phyloP scores from a whole-genome alignment of 1,140 invertebrate genomes.

The Pseudomyrmex flavicornis region DNA sequence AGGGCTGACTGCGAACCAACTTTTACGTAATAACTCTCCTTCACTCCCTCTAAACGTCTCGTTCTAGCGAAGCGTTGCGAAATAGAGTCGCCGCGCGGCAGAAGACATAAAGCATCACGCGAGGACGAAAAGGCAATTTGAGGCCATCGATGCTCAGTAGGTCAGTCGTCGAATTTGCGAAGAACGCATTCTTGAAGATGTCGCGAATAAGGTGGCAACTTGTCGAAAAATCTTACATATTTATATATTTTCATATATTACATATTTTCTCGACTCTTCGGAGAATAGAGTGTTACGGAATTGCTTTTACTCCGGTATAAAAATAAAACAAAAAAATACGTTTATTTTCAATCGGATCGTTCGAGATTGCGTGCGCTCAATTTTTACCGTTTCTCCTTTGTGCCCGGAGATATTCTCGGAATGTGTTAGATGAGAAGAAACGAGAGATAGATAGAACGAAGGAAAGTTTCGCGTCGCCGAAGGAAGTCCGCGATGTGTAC shows the following conservation, averaged over 20 bases:
- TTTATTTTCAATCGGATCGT: background rate
- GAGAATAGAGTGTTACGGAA: no score
- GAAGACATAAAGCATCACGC: slow-evolving; percentile 59
- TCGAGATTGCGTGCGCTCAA: background rate
- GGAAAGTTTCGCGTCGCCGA: slow-evolving; percentile 33
- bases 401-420: background rate
- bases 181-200: slow-evolving; percentile 7
- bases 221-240: background rate
- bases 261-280: no score
- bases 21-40: slow-evolving; percentile 66
- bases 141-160: slow-evolving; percentile 45
- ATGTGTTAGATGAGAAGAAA: background rate
- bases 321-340: background rate
- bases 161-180: slow-evolving; percentile 14
- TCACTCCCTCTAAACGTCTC: slow-evolving; percentile 14
- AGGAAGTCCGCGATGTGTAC: slow-evolving; percentile 51
- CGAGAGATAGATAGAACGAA: background rate
- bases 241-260: no score
- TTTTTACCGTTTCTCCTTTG: background rate
- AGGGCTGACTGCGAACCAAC: slow-evolving; percentile 51
- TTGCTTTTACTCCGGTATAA: background rate
- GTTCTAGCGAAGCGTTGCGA: slow-evolving; percentile 61
- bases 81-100: slow-evolving; percentile 37
- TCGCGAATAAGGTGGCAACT: background rate
- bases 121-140: slow-evolving; percentile 59